Percentiles rank a stretch among this genome's conserved stretches.
phyloP scores from a whole-genome alignment of 2,888 invertebrate species.

The Eupithecia insigniata region DNA sequence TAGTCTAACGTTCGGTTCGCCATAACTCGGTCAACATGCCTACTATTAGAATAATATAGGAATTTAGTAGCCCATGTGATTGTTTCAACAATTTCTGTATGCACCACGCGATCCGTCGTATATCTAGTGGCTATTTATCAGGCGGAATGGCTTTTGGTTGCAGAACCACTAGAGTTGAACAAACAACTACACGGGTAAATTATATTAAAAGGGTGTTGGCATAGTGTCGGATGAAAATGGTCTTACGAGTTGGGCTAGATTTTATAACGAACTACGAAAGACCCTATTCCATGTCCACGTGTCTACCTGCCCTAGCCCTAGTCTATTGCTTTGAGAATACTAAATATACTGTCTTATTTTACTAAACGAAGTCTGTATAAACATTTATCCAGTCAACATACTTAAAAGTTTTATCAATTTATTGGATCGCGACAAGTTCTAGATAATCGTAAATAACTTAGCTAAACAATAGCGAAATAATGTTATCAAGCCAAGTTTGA shows the following conservation, averaged over 20 bases:
- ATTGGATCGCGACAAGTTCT: conserved; percentile 1
- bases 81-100: conserved; percentile 47
- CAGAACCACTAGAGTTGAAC: conserved; percentile 21
- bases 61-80: neutral
- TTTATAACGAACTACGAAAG: too few relatives aligned
- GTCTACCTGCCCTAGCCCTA: too few relatives aligned
- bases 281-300: too few relatives aligned
- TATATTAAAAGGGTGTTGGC: neutral
- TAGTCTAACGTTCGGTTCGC: neutral
- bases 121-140: conserved; percentile 32
- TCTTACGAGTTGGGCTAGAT: neutral
- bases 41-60: neutral
- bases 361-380: neutral
- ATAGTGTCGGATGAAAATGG: neutral
- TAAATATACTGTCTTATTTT: neutral
- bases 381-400: neutral
- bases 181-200: neutral
- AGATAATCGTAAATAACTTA: conserved; percentile 15
- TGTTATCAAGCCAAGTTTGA: conserved; percentile 7
- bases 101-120: conserved; percentile 38
- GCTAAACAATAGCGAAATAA: conserved; percentile 6
- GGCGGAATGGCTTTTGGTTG: conserved; percentile 23
- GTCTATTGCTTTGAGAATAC: too few relatives aligned
- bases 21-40: neutral
- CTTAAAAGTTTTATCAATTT: neutral